These are phyloP conservation scores for Tinea semifulvella DNA, from an alignment of 2,888 invertebrate genomes.

Conservation along the genomic window DNA sequence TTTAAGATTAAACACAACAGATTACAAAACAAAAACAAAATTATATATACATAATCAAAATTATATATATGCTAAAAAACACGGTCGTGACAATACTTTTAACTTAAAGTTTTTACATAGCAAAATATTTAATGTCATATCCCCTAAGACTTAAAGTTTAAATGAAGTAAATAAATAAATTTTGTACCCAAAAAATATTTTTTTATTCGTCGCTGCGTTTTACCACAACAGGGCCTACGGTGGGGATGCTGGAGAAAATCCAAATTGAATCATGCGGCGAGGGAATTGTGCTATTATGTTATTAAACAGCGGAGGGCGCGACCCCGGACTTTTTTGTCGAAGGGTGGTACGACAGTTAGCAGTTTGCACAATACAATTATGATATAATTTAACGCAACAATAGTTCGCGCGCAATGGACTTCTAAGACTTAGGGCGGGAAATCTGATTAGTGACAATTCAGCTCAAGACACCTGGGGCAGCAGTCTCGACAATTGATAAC, in stretches of 20 bases:
- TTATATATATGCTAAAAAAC: too few species aligned
- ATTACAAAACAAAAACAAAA: too few species aligned
- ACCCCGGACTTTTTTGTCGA: slow-evolving; percentile 57
- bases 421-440: slow-evolving; percentile 4
- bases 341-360: slow-evolving; percentile 64
- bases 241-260: slow-evolving; percentile 68
- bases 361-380: slow-evolving; percentile 66
- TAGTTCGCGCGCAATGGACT: slow-evolving; percentile 28
- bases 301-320: slow-evolving; percentile 71
- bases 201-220: too few species aligned
- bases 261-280: slow-evolving; percentile 74
- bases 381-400: slow-evolving; percentile 63
- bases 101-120: too few species aligned
- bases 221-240: too few species aligned
- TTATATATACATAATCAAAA: too few species aligned
- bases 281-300: slow-evolving; percentile 76
- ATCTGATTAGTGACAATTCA: slow-evolving; percentile 20
- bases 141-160: too few species aligned
- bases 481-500: background rate
- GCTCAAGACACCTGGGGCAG: slow-evolving; percentile 13
- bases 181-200: too few species aligned
- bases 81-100: too few species aligned
- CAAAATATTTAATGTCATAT: too few species aligned
- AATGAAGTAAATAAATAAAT: too few species aligned
- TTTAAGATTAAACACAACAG: too few species aligned